Percentiles rank a stretch among this genome's conserved stretches.
These are phyloP conservation scores for Dioctria linearis DNA, from an alignment of 2,888 invertebrate species.

Conservation along the genomic window DNA sequence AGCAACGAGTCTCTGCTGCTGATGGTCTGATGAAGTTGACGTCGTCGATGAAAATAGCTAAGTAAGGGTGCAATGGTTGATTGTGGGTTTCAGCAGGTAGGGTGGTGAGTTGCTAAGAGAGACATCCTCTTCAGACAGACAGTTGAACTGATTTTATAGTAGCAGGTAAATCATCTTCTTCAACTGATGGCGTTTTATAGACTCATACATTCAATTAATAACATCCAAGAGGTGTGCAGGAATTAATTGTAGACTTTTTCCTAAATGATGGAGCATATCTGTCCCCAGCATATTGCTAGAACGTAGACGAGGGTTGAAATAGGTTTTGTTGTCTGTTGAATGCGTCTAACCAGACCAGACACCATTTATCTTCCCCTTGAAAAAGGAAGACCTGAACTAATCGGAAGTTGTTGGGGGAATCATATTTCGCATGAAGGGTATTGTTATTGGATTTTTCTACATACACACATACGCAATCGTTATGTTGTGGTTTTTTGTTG, in stretches of 20 bases:
- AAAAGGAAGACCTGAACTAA: too few species aligned
- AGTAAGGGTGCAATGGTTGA: not conserved
- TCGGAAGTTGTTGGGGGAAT: too few species aligned
- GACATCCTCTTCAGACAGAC: not conserved
- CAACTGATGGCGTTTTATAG: conserved; percentile 23
- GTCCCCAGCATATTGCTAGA: not conserved
- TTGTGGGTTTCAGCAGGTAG: not conserved
- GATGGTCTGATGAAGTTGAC: not conserved
- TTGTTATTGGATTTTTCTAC: too few species aligned
- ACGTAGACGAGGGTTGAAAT: not conserved
- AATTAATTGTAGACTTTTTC: conserved; percentile 46
- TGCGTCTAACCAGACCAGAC: too few species aligned
- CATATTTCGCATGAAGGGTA: too few species aligned
- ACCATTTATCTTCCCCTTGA: too few species aligned
- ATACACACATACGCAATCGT: too few species aligned
- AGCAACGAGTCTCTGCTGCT: not conserved
- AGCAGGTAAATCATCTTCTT: conserved; percentile 9
- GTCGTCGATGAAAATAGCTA: conserved; percentile 16
- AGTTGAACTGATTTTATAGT: not conserved
- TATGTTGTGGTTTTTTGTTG: too few species aligned
- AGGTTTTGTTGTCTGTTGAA: too few species aligned
- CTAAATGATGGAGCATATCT: not conserved
- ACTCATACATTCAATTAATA: conserved; percentile 44
- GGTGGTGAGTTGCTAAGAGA: not conserved
- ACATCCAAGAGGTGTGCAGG: conserved; percentile 24